These are phyloP conservation scores for Eristalis intricaria DNA, from an alignment of 2,888 invertebrate genomes.

Conservation along the genomic window DNA sequence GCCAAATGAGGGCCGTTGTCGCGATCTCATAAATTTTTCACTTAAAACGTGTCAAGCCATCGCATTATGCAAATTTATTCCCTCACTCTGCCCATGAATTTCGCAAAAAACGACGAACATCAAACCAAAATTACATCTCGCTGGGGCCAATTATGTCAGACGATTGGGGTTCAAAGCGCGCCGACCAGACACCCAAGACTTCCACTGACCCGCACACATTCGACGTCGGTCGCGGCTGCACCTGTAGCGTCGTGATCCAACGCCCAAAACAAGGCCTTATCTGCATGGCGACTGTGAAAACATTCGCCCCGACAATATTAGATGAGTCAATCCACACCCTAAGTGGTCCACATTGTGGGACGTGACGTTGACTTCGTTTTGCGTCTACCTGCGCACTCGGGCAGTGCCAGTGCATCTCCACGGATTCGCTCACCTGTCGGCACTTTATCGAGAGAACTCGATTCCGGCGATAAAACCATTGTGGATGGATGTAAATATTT, in stretches of 20 bases:
- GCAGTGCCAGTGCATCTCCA: background rate
- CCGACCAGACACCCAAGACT: constrained; percentile 2
- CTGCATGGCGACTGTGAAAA: constrained; percentile 38
- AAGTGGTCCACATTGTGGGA: constrained; percentile 42
- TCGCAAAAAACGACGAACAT: background rate
- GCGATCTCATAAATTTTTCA: background rate
- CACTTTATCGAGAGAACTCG: constrained; percentile 30
- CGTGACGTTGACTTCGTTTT: background rate
- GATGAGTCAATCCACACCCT: constrained; percentile 46
- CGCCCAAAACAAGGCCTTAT: constrained; percentile 31
- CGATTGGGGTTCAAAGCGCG: background rate
- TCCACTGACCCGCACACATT: constrained; percentile 37
- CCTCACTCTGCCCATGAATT: background rate
- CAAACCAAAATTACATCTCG: background rate
- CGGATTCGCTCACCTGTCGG: constrained; percentile 39
- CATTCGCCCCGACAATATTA: constrained; percentile 23
- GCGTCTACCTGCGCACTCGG: constrained; percentile 32
- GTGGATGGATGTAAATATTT: constrained; percentile 60
- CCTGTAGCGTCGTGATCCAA: constrained; percentile 40
- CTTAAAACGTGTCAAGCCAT: background rate
- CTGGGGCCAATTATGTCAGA: background rate
- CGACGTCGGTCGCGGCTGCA: constrained; percentile 20
- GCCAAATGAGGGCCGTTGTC: background rate
- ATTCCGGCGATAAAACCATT: constrained; percentile 54
- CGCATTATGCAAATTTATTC: background rate